Base-by-base conservation (phyloP, 2,113 vertebrate species). In the Clarias macrocephalus region DNA sequence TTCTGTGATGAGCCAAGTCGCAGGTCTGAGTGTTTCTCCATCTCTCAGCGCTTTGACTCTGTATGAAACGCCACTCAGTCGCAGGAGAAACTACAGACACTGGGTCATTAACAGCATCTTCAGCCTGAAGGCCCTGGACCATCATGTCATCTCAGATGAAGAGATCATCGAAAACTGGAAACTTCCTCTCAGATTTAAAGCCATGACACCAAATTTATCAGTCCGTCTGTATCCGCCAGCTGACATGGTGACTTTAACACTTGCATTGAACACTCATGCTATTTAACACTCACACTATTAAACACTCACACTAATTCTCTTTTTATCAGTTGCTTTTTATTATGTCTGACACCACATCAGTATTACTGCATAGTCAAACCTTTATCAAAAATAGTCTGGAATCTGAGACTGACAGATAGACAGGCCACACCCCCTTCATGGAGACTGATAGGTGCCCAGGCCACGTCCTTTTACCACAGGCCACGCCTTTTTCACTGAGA, bases 111-210 rank as follows among this genome's bases (percentile, higher is more conserved):
- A 94, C 65, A 92, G 88, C 73, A 90, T 95, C 86, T 92, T 90
- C 92, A 88, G 94, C 83, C 93, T 95, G 25, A 95, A 93, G 89
- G 92, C 94, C 0, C 15, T 93, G 86, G 94, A 94, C 88, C 87
- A 91, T 68, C 89, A 89, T 85, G 90, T 95, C 18, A 91, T 95
- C 90, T 94, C 95, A 80, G 95, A 95, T 88, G 94, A 95, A 85
- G 95, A 95, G 89, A 90, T 95, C 73, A 89, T 93, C 68, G 93
- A 95, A 88, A 92, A 93, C 15, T 94, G 92, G 91, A 56, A 59
- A 33, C 92, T 94, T 87, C 90, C 92, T 52, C 90, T 87, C 72
- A 92, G 89, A 90, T 93, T 93, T 86, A 92, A 90, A 82, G 19
- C 90, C 1, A 90, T 88, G 85, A 93, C 81, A 37, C 72, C 10